phyloP scores from a whole-genome alignment of 2,888 invertebrate species.

The Gnatocerus cornutus region DNA sequence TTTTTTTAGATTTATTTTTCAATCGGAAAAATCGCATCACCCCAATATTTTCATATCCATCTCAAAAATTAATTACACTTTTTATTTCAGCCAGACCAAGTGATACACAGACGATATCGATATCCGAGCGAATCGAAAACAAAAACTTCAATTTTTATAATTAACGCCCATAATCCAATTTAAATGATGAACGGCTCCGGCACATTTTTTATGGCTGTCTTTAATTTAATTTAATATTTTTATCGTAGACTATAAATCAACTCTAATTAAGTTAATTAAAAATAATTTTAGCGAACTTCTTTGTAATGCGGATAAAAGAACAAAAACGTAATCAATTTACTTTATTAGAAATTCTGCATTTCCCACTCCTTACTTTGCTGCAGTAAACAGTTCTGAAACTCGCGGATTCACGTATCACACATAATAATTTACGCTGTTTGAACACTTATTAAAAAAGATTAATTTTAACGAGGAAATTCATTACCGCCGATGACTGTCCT shows the following conservation, averaged over 20 bases:
- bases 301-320: constrained; percentile 64
- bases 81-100: constrained; percentile 55
- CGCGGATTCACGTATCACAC: neutral
- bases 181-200: constrained; percentile 55
- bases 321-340: constrained; percentile 68
- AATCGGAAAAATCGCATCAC: constrained; percentile 66
- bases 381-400: constrained; percentile 53
- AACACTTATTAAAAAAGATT: too few relatives aligned
- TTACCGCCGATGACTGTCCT: too few relatives aligned
- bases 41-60: constrained; percentile 70
- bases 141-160: constrained; percentile 60
- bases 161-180: constrained; percentile 60
- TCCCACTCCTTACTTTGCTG: constrained; percentile 49
- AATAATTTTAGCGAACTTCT: constrained; percentile 70
- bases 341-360: constrained; percentile 66
- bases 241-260: constrained; percentile 70
- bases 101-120: constrained; percentile 48
- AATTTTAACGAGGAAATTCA: too few relatives aligned
- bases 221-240: constrained; percentile 72
- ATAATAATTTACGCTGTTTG: too few relatives aligned
- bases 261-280: constrained; percentile 70
- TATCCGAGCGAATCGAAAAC: constrained; percentile 49
- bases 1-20: constrained; percentile 69
- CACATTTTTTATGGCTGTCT: constrained; percentile 68
- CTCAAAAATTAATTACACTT: constrained; percentile 70